These are phyloP conservation scores for Capitulum mitella DNA, from an alignment of 2,888 invertebrate genomes.

Conservation along the genomic window DNA sequence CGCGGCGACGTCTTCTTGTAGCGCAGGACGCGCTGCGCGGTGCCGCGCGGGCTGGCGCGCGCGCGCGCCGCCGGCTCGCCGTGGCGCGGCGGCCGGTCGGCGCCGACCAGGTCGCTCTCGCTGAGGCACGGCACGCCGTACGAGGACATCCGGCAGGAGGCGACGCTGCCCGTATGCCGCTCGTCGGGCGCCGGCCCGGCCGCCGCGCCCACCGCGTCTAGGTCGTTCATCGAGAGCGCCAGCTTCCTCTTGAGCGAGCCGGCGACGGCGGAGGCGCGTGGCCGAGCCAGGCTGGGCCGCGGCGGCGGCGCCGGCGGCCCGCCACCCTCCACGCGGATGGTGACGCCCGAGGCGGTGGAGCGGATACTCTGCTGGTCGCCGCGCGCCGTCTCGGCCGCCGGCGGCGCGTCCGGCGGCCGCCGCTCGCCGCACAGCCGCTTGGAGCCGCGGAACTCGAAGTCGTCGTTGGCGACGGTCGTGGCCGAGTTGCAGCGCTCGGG, in stretches of 20 bases:
- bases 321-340: constrained; percentile 30
- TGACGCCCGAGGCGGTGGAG: background rate
- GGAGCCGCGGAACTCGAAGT: constrained; percentile 53
- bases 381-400: background rate
- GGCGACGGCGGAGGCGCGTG: background rate
- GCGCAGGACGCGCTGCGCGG: background rate
- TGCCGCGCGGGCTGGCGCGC: constrained; percentile 12
- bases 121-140: constrained; percentile 6
- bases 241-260: constrained; percentile 41
- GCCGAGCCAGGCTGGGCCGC: constrained; percentile 25
- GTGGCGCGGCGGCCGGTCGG: background rate
- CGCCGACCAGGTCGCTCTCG: background rate
- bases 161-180: background rate
- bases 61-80: background rate
- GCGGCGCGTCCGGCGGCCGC: background rate
- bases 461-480: constrained; percentile 55
- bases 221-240: constrained; percentile 44
- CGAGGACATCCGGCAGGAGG: background rate
- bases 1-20: constrained; percentile 20
- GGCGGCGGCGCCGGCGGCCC: constrained; percentile 25
- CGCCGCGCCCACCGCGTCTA: constrained; percentile 41
- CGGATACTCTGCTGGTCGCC: background rate
- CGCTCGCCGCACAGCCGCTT: background rate
- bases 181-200: constrained; percentile 27
- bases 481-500: constrained; percentile 45